Evolutionary conservation across 2,888 invertebrate genomes (phyloP).

Genomic region (Macrosoma leucophasiata): DNA sequence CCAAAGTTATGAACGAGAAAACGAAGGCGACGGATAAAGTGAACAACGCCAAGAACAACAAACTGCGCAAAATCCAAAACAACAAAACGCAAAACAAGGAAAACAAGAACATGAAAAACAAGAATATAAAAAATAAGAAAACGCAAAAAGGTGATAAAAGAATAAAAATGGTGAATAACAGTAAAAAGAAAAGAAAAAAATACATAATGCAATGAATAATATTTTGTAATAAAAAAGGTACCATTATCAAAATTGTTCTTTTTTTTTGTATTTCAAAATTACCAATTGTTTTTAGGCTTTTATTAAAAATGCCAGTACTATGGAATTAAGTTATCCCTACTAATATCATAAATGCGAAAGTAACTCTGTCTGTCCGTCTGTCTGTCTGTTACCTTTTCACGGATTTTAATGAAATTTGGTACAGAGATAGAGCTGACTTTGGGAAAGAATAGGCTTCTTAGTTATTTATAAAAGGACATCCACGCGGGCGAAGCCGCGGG

Average conservation of each 20-base stretch:
- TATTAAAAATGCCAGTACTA: too few relatives aligned
- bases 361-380: too few relatives aligned
- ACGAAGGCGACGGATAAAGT: slow-evolving; percentile 34
- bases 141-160: slow-evolving; percentile 16
- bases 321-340: too few relatives aligned
- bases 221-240: slow-evolving; percentile 8
- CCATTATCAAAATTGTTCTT: too few relatives aligned
- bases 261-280: slow-evolving; percentile 22
- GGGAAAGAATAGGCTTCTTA: too few relatives aligned
- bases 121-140: slow-evolving; percentile 18
- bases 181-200: slow-evolving; percentile 26
- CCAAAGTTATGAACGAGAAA: slow-evolving; percentile 29
- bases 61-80: slow-evolving; percentile 45
- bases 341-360: too few relatives aligned
- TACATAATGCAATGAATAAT: slow-evolving; percentile 16
- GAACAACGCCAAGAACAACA: slow-evolving; percentile 42
- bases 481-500: too few relatives aligned
- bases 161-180: slow-evolving; percentile 24
- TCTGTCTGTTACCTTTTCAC: too few relatives aligned
- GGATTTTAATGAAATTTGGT: too few relatives aligned
- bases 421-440: too few relatives aligned
- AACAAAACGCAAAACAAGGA: slow-evolving; percentile 24
- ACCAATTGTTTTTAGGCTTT: too few relatives aligned
- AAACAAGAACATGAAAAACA: slow-evolving; percentile 14
- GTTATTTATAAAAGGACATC: too few relatives aligned